These are phyloP conservation scores for Heterotis niloticus DNA, from an alignment of 2,113 vertebrate genomes.

Conservation along the genomic window DNA sequence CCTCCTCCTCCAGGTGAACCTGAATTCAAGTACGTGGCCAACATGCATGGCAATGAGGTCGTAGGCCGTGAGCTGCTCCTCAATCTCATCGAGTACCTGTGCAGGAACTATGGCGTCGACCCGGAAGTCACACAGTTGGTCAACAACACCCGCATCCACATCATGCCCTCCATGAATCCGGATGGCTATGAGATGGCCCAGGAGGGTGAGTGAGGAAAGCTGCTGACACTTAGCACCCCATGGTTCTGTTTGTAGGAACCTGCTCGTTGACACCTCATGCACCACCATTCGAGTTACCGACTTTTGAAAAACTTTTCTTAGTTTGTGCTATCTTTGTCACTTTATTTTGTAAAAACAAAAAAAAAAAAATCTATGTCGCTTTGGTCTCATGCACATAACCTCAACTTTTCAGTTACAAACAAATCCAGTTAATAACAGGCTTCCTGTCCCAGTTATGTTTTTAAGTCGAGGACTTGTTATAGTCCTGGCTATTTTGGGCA, in stretches of 20 bases:
- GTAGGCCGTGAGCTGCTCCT: slow-evolving; percentile 88
- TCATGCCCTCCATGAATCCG: slow-evolving; percentile 98
- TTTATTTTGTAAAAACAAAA: no score
- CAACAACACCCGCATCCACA: slow-evolving; percentile 86
- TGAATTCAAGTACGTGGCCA: slow-evolving; percentile 94
- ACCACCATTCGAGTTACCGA: neutral
- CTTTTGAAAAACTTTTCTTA: neutral
- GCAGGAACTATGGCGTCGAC: slow-evolving; percentile 85
- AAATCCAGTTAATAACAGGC: no score
- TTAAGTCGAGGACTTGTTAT: no score
- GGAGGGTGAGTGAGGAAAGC: slow-evolving; percentile 71
- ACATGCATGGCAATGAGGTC: slow-evolving; percentile 98
- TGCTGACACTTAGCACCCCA: neutral
- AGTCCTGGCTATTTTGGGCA: neutral
- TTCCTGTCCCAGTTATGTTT: no score
- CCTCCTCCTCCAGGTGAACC: slow-evolving; percentile 75
- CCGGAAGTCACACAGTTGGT: slow-evolving; percentile 82
- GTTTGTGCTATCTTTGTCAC: neutral
- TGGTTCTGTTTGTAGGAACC: no score
- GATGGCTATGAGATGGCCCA: slow-evolving; percentile 85
- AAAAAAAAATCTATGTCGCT: no score
- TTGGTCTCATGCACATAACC: no score
- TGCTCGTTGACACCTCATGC: neutral
- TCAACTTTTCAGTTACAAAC: no score
- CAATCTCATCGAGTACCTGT: slow-evolving; percentile 94